Conservation (phyloP, 64 coral and sea anemone species). For the Montipora foliosa region DNA sequence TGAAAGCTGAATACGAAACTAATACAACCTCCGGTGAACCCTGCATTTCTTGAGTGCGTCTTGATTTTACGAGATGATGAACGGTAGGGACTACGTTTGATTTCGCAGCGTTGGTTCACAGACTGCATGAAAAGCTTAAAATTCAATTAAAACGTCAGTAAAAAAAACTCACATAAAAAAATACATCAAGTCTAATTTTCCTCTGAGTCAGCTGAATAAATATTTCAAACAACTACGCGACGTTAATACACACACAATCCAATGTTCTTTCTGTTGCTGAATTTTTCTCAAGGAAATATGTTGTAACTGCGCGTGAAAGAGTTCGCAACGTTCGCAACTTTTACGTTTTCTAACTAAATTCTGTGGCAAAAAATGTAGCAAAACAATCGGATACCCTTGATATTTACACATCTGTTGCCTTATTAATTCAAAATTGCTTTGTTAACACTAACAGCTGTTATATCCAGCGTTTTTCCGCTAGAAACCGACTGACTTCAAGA, state of each 20-base stretch:
- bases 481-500: not conserved
- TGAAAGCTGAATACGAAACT: slow-evolving; percentile 60
- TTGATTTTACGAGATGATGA: not conserved
- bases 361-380: not conserved
- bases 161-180: not conserved
- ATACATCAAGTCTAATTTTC: not conserved
- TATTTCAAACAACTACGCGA: not conserved
- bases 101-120: not conserved
- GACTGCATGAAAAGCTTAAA: not conserved
- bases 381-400: not conserved
- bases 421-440: not conserved
- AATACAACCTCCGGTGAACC: slow-evolving; percentile 33
- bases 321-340: too few species aligned
- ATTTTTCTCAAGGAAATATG: too few species aligned
- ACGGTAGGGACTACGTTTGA: not conserved
- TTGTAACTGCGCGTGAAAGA: too few species aligned
- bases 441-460: not conserved
- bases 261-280: not conserved
- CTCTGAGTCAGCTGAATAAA: not conserved
- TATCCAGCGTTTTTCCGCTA: not conserved
- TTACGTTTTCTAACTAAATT: too few species aligned
- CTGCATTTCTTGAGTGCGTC: slow-evolving; percentile 24
- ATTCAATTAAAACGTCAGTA: not conserved
- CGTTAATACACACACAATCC: not conserved
- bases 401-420: not conserved